Evolutionary conservation across 2,888 invertebrate genomes (phyloP).

Genomic region (Drosophila sordidapex): DNA sequence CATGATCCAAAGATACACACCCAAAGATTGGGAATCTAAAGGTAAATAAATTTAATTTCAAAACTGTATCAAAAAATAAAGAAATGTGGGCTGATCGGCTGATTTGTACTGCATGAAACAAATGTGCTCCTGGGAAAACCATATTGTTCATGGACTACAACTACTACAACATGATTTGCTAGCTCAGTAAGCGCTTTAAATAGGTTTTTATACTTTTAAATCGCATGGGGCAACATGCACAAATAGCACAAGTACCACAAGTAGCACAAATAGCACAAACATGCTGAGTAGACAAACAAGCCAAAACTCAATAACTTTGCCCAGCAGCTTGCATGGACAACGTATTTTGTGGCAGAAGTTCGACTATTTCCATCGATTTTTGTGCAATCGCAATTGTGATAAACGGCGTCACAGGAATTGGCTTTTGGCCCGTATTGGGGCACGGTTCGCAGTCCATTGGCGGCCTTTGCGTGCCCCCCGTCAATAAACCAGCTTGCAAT

Average conservation of each 20-base stretch:
- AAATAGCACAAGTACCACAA: constrained; percentile 24
- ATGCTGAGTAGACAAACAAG: constrained; percentile 31
- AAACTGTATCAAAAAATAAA: neutral
- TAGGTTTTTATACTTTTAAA: neutral
- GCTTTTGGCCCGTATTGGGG: constrained; percentile 20
- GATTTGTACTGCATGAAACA: neutral
- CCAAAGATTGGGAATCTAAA: neutral
- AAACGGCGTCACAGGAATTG: constrained; percentile 39
- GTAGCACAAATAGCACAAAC: constrained; percentile 29
- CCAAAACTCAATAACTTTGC: constrained; percentile 27
- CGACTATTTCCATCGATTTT: constrained; percentile 50
- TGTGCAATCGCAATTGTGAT: constrained; percentile 28
- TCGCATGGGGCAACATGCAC: neutral
- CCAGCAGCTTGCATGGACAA: neutral
- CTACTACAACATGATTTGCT: neutral
- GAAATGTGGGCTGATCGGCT: neutral
- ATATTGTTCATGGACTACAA: neutral
- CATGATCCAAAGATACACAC: too few relatives aligned
- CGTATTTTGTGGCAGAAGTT: constrained; percentile 25
- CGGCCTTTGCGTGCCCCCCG: constrained; percentile 44
- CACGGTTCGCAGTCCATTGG: constrained; percentile 2
- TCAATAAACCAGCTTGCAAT: constrained; percentile 46
- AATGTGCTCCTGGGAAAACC: neutral
- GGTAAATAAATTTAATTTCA: neutral
- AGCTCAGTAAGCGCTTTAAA: neutral